Evolutionary conservation across 2,888 invertebrate genomes (phyloP).

Genomic region (Morpho deidamia): DNA sequence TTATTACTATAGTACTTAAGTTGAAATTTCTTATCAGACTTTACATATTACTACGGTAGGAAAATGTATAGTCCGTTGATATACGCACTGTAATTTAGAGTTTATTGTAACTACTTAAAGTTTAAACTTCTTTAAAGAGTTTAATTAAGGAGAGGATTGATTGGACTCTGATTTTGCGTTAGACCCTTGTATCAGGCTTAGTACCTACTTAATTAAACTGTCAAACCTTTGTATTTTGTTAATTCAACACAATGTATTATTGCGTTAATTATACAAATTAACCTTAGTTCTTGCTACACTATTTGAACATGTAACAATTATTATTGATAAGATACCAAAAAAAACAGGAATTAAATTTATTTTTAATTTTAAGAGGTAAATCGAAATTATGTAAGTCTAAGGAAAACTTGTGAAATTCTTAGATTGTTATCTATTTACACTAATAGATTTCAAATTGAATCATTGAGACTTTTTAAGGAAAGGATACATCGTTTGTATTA

Average conservation of each 20-base stretch:
- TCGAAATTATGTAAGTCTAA: no score
- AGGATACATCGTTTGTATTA: no score
- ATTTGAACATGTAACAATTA: no score
- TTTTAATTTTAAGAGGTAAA: no score
- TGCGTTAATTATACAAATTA: constrained; percentile 41
- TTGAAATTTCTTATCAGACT: background rate
- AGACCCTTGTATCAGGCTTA: constrained; percentile 39
- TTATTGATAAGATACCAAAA: no score
- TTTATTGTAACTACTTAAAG: constrained; percentile 7
- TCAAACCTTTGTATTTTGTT: constrained; percentile 36
- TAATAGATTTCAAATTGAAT: no score
- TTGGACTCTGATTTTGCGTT: constrained; percentile 40
- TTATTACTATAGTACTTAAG: background rate
- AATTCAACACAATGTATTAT: constrained; percentile 30
- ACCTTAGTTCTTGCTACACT: constrained; percentile 20
- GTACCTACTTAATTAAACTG: constrained; percentile 50
- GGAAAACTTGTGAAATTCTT: no score
- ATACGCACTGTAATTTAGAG: constrained; percentile 9
- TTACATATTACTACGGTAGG: background rate
- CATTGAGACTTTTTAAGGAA: no score
- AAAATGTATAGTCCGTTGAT: constrained; percentile 1
- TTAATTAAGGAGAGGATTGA: constrained; percentile 33
- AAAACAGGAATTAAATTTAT: no score
- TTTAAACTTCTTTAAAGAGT: constrained; percentile 8
- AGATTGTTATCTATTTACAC: no score